These are phyloP conservation scores for Cryptoprocta ferox DNA, from an alignment of 2,797 vertebrate genomes.

Conservation along the genomic window DNA sequence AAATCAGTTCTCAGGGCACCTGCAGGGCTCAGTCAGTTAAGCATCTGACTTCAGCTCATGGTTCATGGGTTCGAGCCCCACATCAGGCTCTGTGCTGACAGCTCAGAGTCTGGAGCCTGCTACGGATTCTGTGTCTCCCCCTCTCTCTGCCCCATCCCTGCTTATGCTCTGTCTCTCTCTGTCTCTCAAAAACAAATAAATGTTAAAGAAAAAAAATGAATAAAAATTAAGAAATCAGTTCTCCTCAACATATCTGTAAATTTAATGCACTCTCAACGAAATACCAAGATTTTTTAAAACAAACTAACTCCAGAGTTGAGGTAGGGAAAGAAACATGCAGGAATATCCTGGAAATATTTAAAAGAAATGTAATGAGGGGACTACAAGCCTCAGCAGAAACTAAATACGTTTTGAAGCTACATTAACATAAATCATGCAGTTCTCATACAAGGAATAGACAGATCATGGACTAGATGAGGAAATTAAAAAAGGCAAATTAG, in stretches of 20 bases:
- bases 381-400: background rate
- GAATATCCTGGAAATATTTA: slow-evolving; percentile 28
- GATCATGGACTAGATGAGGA: background rate
- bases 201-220: too few relatives aligned
- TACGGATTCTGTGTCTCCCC: too few relatives aligned
- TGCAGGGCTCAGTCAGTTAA: too few relatives aligned
- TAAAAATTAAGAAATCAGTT: too few relatives aligned
- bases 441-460: background rate
- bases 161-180: too few relatives aligned
- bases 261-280: background rate
- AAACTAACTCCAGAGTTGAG: background rate
- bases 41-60: too few relatives aligned
- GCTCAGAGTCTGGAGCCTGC: too few relatives aligned
- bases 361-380: background rate
- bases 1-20: background rate
- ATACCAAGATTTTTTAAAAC: background rate
- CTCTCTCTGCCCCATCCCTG: too few relatives aligned
- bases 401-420: too few relatives aligned
- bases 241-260: background rate
- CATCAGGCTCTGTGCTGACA: too few relatives aligned
- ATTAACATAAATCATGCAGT: background rate
- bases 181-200: too few relatives aligned
- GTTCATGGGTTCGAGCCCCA: too few relatives aligned
- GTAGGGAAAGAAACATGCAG: background rate
- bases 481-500: background rate